Conservation (phyloP, 2,113 vertebrate genomes). For the Larimichthys polyactis region DNA sequence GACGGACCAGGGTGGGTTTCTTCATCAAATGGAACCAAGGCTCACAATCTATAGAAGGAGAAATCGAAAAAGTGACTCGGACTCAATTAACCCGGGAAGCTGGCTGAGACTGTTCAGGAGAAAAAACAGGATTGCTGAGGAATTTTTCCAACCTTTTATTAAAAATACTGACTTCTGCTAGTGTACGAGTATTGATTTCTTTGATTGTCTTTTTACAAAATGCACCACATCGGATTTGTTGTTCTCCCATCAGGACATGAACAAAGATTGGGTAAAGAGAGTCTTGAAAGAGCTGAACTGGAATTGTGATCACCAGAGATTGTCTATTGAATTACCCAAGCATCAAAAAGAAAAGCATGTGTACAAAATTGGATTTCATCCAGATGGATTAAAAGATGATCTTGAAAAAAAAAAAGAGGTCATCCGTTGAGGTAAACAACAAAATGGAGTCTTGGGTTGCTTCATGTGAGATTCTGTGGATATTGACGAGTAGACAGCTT, state of each 20-base stretch:
- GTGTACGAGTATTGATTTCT: constrained; percentile 16
- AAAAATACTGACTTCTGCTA: not conserved
- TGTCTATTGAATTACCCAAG: not conserved
- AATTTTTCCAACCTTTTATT: not conserved
- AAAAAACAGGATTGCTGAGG: not conserved
- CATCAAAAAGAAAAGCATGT: not conserved
- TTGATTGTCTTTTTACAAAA: constrained; percentile 5
- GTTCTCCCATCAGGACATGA: not conserved
- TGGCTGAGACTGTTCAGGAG: not conserved
- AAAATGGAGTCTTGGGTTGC: not conserved
- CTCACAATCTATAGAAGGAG: not conserved
- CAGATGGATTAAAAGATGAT: not conserved
- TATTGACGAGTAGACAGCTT: not conserved
- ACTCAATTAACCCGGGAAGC: not conserved
- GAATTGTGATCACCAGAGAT: not conserved
- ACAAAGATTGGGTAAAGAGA: not conserved
- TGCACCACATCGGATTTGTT: not conserved
- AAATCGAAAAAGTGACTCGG: constrained; percentile 1
- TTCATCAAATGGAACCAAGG: constrained; percentile 2
- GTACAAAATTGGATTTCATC: not conserved
- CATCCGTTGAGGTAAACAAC: not conserved
- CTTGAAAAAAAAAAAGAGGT: not conserved
- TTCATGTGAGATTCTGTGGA: not conserved
- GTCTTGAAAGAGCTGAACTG: not conserved
- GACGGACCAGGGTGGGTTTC: not conserved